Evolutionary conservation across 2,888 invertebrate species (phyloP), one percentile per base, ranked within the genome.

Genomic region (Drymonia ruficornis): DNA sequence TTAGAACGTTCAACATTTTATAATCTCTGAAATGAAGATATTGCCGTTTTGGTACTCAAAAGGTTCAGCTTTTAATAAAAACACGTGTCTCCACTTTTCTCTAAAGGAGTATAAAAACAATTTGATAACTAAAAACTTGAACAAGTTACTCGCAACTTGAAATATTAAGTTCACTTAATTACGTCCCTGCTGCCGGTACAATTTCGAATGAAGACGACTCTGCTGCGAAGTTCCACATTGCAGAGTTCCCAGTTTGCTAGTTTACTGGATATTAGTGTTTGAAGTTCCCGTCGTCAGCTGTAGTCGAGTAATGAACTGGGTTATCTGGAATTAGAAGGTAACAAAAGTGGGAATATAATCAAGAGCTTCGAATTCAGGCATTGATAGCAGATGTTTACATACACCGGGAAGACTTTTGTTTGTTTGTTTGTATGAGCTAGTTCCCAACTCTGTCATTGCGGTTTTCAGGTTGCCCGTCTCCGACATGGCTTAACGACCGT

Each of bases 161-260:
- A 18, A 44, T 44, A 44, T 44, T 44, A 44, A 44, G 43, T 44
- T 44, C 13, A 11, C 43, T 16, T 44, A 44, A 44, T 44, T 44
- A 44, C 43, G 43, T 9, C 23, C 19, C 43, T 42, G 15, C 13
- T 5, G 23, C 13, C 13, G 2, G 43, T 16, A 23, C 43, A 19
- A 44, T 44, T 44, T 23, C 43, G 13, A 44, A 44, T 44, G 43
- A 23, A 44, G 42, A 42, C 42, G 42, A 2, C 40, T 16, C 16
- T 16, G 16, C 9, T 44, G 43, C 15, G 12, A 23, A 44, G 12
- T 44, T 44, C 8, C 19, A 13, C 16, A 15, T 42, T 36, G 36
- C 36, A 42, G 42, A 42, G 42, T 18, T 16, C 7, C 11, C 42
- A 42, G 42, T 18, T 42, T 16, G 16, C 42, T 42, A 42, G 16